phyloP scores from a whole-genome alignment of 1,140 invertebrate species.

The Cataglyphis hispanica region DNA sequence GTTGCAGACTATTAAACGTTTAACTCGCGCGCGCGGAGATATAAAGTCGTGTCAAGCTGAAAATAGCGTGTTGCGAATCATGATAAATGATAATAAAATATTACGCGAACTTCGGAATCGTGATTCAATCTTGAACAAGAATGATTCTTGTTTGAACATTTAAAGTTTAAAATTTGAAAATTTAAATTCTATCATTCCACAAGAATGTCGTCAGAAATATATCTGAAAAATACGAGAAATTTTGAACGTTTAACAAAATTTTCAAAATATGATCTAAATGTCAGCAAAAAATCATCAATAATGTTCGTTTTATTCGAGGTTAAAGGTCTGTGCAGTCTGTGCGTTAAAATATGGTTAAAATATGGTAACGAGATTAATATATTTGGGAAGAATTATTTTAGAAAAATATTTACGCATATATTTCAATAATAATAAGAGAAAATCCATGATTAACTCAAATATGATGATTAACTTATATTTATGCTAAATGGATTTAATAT shows the following conservation, averaged over 20 bases:
- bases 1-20: conserved; percentile 37
- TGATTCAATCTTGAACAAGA: background rate
- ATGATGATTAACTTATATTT: background rate
- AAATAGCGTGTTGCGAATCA: background rate
- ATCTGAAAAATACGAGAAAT: background rate
- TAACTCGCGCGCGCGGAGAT: background rate
- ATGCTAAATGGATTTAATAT: background rate
- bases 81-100: background rate
- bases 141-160: background rate
- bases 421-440: background rate
- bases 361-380: background rate
- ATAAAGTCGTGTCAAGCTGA: background rate
- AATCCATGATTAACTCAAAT: background rate
- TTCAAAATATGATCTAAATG: background rate
- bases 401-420: background rate
- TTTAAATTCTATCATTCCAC: background rate
- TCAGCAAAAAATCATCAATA: background rate
- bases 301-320: background rate
- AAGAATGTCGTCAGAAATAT: background rate
- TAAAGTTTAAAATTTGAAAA: background rate
- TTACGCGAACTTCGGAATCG: background rate
- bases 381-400: too few relatives aligned
- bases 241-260: background rate
- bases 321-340: background rate
- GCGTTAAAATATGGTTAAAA: background rate